Evolutionary conservation across 2,888 invertebrate species (phyloP), one percentile per base, ranked within the genome.

Genomic region (Rhodophaea formosa): DNA sequence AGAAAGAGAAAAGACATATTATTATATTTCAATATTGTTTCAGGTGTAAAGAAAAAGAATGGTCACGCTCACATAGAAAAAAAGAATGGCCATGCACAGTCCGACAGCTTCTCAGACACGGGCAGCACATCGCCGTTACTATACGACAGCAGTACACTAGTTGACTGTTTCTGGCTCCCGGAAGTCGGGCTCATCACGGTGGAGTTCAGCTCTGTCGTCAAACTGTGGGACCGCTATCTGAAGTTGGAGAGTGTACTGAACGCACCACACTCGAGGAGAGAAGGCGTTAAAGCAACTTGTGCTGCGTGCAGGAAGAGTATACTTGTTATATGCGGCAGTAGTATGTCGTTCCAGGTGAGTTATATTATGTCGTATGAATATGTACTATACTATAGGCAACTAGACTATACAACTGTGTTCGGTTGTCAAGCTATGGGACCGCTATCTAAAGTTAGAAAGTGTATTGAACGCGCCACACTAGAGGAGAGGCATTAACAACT

Each of bases 171-270:
- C 69, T 86, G 82, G 77, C 54, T 87, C 0, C 63, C 64, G 8
- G 79, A 79, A 12, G 56, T 77, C 0, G 86, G 88, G 0, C 71
- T 91, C 1, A 67, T 92, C 3, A 88, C 88, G 0, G 79, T 92
- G 0, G 88, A 89, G 55, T 75, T 72, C 10, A 89, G 88, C 54
- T 86, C 84, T 0, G 81, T 80, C 0, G 80, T 90, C 1, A 90
- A 91, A 58, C 71, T 90, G 5, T 92, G 91, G 91, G 75, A 79
- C 47, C 68, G 68, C 7, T 70, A 78, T 5, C 57, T 87, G 46
- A 80, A 84, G 46, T 46, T 89, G 1, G 63, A 71, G 0, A 74
- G 77, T 30, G 82, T 91, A 42, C 61, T 91, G 46, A 78, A 82
- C 15, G 82, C 45, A 5, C 16, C 45, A n/a, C 45, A 45, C 15